A percentile compares a stretch with the other conserved stretches of the same genome.
Evolutionary conservation across 2,113 vertebrate genomes (phyloP).

Genomic region (Rattus norvegicus): DNA sequence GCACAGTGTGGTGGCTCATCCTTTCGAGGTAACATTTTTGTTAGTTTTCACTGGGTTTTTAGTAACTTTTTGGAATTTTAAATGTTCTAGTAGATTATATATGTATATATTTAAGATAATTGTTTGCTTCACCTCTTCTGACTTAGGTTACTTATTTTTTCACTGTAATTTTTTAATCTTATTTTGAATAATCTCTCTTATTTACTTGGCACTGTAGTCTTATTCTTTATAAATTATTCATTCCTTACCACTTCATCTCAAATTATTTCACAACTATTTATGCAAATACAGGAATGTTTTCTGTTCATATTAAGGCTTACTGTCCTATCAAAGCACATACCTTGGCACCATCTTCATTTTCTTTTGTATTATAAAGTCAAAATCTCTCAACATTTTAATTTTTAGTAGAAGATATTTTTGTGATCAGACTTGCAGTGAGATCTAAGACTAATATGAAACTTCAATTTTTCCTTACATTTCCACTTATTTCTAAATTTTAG

Average conservation of each 20-base stretch:
- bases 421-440: not conserved
- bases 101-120: not conserved
- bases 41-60: not conserved
- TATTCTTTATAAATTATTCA: not conserved
- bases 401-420: not conserved
- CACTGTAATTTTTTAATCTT: not conserved
- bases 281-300: not conserved
- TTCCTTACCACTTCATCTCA: not conserved
- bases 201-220: not conserved
- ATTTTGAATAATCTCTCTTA: not conserved
- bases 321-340: not conserved
- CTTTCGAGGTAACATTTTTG: not conserved
- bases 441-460: not conserved
- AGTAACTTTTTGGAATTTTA: not conserved
- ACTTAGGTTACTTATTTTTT: not conserved
- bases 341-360: not conserved
- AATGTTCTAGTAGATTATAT: not conserved
- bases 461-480: not conserved
- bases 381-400: not conserved
- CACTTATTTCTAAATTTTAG: not conserved
- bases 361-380: not conserved
- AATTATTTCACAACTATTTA: not conserved
- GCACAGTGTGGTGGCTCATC: not conserved
- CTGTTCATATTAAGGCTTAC: not conserved
- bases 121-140: not conserved